Evolutionary conservation across 1,140 invertebrate species (phyloP), one percentile per base, ranked within the genome.

Genomic region (Leptopilina clavipes): DNA sequence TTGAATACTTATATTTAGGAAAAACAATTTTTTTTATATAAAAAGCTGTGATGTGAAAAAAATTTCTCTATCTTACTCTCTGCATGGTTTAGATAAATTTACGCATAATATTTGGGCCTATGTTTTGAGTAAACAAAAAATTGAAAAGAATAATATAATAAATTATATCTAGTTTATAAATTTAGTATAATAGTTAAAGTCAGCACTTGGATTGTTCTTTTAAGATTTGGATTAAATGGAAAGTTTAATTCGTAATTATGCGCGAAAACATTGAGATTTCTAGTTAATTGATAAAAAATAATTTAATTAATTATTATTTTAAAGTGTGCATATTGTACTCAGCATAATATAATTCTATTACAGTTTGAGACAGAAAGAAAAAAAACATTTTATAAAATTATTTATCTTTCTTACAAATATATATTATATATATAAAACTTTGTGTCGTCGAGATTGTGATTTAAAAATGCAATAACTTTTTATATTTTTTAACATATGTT

Each of bases 361-460:
- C 37, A 54, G 19, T 54, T 18, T 54, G 52, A 65, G 59, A 14
- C 59, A n/a, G 44, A 48, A 65, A 65, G 12, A 31, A 11, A 65
- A 65, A 65, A 5, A 59, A 19, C 1, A 22, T 65, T 31, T 31
- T 65, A 31, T 25, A 31, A 52, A 65, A 65, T 31, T 65, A 31
- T 65, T 65, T 31, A 65, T 65, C 22, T 65, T 31, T 31, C 11
- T 12, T 65, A 31, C 12, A 65, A 65, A 31, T 3, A 40, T 7
- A 40, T 7, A 40, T 40, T 31, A 40, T 40, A 9, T 40, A 54
- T n/a, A n/a, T 25, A 11, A 25, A 65, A 10, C 59, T 65, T n/a
- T 31, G 59, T 65, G 56, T 65, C 59, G 59, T 65, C 59, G 59
- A 31, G 12, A 65, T 31, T 65, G 59, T 65, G 59, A 65, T 65